Evolutionary conservation across 35 echinoderm and acorn worm species (phyloP).

Genomic region (Apostichopus japonicus): DNA sequence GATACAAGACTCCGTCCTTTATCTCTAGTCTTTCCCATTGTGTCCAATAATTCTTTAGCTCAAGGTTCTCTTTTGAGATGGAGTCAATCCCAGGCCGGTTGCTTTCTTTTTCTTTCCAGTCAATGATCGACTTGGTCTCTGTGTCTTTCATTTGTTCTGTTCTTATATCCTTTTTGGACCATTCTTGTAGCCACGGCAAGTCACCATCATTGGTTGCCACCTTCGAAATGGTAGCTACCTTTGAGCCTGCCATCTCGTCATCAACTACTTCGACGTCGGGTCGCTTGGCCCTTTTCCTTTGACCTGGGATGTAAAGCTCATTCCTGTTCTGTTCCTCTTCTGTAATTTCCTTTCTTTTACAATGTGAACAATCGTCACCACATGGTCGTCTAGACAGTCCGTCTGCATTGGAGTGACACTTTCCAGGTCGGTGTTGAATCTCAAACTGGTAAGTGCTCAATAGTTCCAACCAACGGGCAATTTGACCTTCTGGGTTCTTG

Average conservation of each 20-base stretch:
- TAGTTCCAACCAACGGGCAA: conserved; percentile 74
- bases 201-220: background rate
- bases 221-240: background rate
- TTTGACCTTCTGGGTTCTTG: conserved; percentile 67
- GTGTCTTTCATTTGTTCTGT: conserved; percentile 21
- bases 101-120: background rate
- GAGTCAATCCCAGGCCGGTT: background rate
- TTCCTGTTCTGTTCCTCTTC: background rate
- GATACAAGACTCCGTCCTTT: conserved; percentile 37
- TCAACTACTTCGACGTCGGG: background rate
- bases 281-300: background rate
- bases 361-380: background rate
- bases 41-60: conserved; percentile 3
- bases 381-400: conserved; percentile 67
- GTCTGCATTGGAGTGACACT: conserved; percentile 66
- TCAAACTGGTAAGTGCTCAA: conserved; percentile 65
- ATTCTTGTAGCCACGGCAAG: conserved; percentile 19
- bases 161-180: background rate
- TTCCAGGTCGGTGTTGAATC: conserved; percentile 58
- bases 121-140: background rate
- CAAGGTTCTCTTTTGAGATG: background rate
- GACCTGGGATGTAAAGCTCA: no score
- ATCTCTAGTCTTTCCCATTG: conserved; percentile 27
- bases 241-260: background rate
- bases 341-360: background rate